Evolutionary conservation across 2,113 vertebrate species (phyloP).

Genomic region (Struthidea cinerea): DNA sequence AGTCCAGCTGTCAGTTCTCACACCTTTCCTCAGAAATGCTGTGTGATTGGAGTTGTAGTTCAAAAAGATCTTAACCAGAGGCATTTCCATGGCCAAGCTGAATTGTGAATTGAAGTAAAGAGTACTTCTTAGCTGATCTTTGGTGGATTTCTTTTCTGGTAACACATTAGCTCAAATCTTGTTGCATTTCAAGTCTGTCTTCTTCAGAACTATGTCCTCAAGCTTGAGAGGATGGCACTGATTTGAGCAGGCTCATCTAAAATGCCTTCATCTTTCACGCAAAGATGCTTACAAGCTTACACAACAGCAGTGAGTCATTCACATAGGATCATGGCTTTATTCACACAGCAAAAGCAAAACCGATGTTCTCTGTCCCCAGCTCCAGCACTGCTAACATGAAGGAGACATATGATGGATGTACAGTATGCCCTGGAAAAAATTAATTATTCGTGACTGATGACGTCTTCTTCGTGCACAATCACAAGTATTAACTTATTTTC

Average conservation of each 20-base stretch:
- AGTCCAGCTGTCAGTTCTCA: neutral
- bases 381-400: neutral
- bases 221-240: neutral
- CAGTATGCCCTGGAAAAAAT: neutral
- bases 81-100: neutral
- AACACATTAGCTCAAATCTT: neutral
- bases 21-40: neutral
- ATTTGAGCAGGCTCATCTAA: neutral
- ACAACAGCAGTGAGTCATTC: constrained; percentile 4
- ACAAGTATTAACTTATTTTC: neutral
- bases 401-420: neutral
- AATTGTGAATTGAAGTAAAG: neutral
- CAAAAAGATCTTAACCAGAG: neutral
- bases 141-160: neutral
- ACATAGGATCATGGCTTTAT: neutral
- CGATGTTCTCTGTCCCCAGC: neutral
- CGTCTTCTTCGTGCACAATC: neutral
- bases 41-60: neutral
- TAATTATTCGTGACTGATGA: neutral
- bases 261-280: neutral
- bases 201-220: neutral
- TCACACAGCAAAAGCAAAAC: neutral
- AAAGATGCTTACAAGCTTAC: constrained; percentile 4
- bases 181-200: neutral
- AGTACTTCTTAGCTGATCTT: neutral